Evolutionary conservation across 1,140 invertebrate species (phyloP).

Genomic region (Drosophila simulans): DNA sequence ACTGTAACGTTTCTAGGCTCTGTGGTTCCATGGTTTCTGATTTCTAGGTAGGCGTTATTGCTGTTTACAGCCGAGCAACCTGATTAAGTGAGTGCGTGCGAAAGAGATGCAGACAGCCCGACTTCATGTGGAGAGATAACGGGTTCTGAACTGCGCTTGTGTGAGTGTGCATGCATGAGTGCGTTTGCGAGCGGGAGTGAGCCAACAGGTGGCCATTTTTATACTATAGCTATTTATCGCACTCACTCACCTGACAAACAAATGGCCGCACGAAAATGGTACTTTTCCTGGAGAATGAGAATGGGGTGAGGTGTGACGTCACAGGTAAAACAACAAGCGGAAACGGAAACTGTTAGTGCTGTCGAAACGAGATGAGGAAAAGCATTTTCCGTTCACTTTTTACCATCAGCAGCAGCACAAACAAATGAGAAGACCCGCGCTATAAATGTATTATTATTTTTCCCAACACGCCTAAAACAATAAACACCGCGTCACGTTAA

Average conservation of each 20-base stretch:
- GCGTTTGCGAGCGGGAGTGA: conserved; percentile 14
- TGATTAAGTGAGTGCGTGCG: conserved; percentile 41
- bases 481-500: conserved; percentile 77
- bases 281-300: not conserved
- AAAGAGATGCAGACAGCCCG: conserved; percentile 28
- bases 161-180: conserved; percentile 4
- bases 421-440: conserved; percentile 66
- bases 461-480: conserved; percentile 61
- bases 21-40: conserved; percentile 15
- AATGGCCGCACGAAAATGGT: conserved; percentile 42
- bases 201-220: conserved; percentile 67
- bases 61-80: conserved; percentile 40
- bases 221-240: conserved; percentile 4
- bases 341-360: conserved; percentile 69
- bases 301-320: conserved; percentile 32
- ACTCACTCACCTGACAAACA: conserved; percentile 30
- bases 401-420: conserved; percentile 46
- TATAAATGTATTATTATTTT: conserved; percentile 66
- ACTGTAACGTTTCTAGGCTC: conserved; percentile 21
- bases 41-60: conserved; percentile 68
- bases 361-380: conserved; percentile 55
- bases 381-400: conserved; percentile 61
- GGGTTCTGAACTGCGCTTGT: conserved; percentile 43
- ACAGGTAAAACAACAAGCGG: conserved; percentile 77
- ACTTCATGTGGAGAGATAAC: conserved; percentile 68